phyloP scores from a whole-genome alignment of 2,797 vertebrate genomes.

The Chlorospingus semifuscus region DNA sequence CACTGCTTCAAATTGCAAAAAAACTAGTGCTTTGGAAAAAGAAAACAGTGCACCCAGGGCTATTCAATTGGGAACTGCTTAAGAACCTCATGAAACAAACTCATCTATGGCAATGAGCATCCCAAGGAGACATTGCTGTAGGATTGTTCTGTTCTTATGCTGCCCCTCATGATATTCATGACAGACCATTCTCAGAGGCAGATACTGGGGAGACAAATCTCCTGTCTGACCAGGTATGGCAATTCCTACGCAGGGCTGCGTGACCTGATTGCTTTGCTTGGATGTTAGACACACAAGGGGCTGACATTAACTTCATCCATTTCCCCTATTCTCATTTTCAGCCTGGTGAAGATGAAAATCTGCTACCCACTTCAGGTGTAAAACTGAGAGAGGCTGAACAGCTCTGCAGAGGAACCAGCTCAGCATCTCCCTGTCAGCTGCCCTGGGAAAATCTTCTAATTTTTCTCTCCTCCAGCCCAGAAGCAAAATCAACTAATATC shows the following conservation, averaged over 20 bases:
- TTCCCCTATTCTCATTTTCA: background rate
- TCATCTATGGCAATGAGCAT: background rate
- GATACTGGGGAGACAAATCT: background rate
- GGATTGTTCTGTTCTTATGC: background rate
- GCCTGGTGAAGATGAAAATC: background rate
- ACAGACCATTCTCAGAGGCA: background rate
- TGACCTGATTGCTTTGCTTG: background rate
- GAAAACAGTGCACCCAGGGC: background rate
- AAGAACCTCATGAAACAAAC: background rate
- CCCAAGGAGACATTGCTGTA: background rate
- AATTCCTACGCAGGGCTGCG: background rate
- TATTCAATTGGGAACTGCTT: background rate
- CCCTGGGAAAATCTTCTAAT: background rate
- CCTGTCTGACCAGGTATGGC: background rate
- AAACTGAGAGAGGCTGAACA: background rate
- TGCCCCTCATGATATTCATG: background rate
- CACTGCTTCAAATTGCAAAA: background rate
- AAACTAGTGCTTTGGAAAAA: background rate
- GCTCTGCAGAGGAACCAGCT: background rate
- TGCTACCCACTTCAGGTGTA: background rate
- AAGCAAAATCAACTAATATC: background rate
- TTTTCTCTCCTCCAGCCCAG: background rate
- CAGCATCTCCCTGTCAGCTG: background rate
- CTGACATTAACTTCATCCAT: background rate
- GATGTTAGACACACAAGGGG: accelerated